phyloP scores from a whole-genome alignment of 2,113 vertebrate genomes.

The Potamarius usumacintae region DNA sequence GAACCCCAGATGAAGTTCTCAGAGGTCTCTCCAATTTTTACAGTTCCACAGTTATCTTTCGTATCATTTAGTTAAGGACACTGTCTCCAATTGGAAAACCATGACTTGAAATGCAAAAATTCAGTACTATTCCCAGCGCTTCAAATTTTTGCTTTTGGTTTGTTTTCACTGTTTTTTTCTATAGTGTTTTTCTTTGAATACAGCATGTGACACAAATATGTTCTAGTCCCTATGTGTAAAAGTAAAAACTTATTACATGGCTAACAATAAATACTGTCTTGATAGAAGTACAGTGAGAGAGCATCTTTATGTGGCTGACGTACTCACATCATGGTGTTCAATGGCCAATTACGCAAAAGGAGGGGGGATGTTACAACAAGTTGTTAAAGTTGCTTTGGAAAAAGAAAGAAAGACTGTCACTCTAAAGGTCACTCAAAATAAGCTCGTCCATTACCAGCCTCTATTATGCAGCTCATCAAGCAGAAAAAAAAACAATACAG shows the following conservation, averaged over 20 bases:
- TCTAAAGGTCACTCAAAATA: background rate
- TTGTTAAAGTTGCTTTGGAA: background rate
- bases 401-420: background rate
- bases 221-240: background rate
- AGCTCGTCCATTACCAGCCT: background rate
- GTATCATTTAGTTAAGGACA: background rate
- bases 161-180: background rate
- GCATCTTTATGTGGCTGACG: background rate
- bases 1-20: background rate
- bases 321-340: background rate
- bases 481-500: slow-evolving; percentile 34
- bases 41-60: background rate
- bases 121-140: background rate
- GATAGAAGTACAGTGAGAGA: background rate
- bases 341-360: background rate
- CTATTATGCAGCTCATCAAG: slow-evolving; percentile 48
- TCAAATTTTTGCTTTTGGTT: background rate
- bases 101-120: background rate
- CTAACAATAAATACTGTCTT: background rate
- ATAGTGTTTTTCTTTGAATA: background rate
- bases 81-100: background rate
- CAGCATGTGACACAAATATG: background rate
- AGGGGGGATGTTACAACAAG: background rate
- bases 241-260: background rate
- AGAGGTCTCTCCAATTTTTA: background rate